phyloP scores from a whole-genome alignment of 2,888 invertebrate genomes.

The Platynereis dumerilii region DNA sequence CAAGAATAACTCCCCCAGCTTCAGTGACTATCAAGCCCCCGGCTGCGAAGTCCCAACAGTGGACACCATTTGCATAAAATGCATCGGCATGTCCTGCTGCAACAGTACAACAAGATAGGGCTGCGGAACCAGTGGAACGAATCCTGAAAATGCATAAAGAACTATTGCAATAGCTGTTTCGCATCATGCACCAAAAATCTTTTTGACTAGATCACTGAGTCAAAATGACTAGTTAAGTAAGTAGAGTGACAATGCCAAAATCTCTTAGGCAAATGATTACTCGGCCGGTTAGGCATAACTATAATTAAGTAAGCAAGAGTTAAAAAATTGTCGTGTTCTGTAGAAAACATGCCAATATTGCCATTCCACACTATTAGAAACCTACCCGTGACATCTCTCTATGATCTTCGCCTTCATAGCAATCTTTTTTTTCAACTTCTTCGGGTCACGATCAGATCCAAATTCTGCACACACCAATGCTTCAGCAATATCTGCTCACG shows the following conservation, averaged over 20 bases:
- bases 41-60: constrained; percentile 88
- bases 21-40: constrained; percentile 89
- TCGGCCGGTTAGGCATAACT: no score
- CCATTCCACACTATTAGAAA: background rate
- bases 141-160: constrained; percentile 70
- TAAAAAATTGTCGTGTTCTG: no score
- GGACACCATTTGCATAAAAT: constrained; percentile 91
- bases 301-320: no score
- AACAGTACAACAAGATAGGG: constrained; percentile 91
- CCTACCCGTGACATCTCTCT: constrained; percentile 58
- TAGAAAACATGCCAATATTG: background rate
- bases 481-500: constrained; percentile 56
- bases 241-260: no score
- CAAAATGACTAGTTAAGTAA: no score
- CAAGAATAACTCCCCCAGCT: constrained; percentile 90
- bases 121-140: constrained; percentile 88
- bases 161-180: no score
- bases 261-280: no score
- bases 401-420: constrained; percentile 53
- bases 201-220: no score
- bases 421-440: constrained; percentile 52
- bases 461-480: constrained; percentile 59
- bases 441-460: constrained; percentile 55
- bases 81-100: constrained; percentile 87
- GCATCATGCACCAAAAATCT: no score